These are phyloP conservation scores for Pachydiplax longipennis DNA, from an alignment of 2,888 invertebrate species.

Conservation along the genomic window DNA sequence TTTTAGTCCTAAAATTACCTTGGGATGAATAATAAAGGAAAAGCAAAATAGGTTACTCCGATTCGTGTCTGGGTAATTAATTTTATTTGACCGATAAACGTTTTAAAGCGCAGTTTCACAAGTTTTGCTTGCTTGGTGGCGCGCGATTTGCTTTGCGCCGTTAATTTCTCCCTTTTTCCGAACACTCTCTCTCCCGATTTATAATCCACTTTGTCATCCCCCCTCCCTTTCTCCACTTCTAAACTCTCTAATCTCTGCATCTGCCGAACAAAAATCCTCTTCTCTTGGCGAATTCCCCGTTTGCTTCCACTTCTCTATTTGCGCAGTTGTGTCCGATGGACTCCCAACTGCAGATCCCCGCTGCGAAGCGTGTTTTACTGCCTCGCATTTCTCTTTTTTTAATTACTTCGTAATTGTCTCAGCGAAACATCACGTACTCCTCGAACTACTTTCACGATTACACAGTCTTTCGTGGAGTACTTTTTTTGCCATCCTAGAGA, in stretches of 20 bases:
- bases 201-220: neutral
- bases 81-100: too few relatives aligned
- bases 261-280: neutral
- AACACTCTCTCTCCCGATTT: neutral
- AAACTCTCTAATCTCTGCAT: neutral
- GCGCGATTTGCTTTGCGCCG: too few relatives aligned
- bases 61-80: too few relatives aligned
- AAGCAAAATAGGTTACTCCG: too few relatives aligned
- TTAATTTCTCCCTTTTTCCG: neutral
- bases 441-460: too few relatives aligned
- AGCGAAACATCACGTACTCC: too few relatives aligned
- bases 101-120: too few relatives aligned
- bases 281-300: neutral
- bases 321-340: constrained; percentile 14
- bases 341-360: neutral
- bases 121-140: too few relatives aligned
- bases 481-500: too few relatives aligned
- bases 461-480: too few relatives aligned
- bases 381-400: constrained; percentile 13
- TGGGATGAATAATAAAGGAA: too few relatives aligned
- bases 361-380: constrained; percentile 24
- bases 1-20: too few relatives aligned
- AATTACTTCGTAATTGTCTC: constrained; percentile 15
- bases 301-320: neutral
- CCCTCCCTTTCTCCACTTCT: neutral